Evolutionary conservation across 2,888 invertebrate genomes (phyloP), one percentile per base, ranked within the genome.

Genomic region (Drosophila limbata): DNA sequence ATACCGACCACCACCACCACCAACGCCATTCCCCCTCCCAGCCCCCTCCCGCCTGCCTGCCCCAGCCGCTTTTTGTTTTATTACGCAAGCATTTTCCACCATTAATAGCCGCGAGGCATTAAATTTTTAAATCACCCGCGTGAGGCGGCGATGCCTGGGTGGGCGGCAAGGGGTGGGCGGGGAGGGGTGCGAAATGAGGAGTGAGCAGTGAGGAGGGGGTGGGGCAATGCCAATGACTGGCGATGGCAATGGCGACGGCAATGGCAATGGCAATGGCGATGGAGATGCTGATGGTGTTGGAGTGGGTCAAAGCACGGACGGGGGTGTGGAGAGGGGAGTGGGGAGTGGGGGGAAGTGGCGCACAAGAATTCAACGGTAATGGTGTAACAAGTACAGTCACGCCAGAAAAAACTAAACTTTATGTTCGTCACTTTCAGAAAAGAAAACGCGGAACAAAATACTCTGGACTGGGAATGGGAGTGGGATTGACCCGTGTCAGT

Each of bases 31-130:
- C 52, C 67, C 59, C 48, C 51, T 44, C 52, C 21, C 28, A n/a
- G n/a, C 53, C 8, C 57, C 48, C 31, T 31, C 44, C 13, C 31
- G 3, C 13, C 25, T 45, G 62, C 52, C 28, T 50, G 33, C 40
- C 31, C 48, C 59, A 60, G 52, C 51, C 50, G 45, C 78, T 78
- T 76, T 90, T 86, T 85, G 90, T 90, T 85, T 90, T 85, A 85
- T 85, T 90, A 81, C 81, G 78, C 87, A 84, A 84, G 89, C 75
- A 88, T 90, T 90, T 84, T 89, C 89, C 69, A 74, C 89, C 85
- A 90, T 85, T 85, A 85, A 90, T 85, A 85, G 85, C 90, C 90
- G 76, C 81, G 90, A 74, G 85, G 89, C 82, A 90, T 85, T 89
- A 88, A 74, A 85, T 89, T 85, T 85, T 85, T 90, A 89, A 89